Conservation (phyloP, 2,888 invertebrate genomes). For the Hymenopus coronatus region DNA sequence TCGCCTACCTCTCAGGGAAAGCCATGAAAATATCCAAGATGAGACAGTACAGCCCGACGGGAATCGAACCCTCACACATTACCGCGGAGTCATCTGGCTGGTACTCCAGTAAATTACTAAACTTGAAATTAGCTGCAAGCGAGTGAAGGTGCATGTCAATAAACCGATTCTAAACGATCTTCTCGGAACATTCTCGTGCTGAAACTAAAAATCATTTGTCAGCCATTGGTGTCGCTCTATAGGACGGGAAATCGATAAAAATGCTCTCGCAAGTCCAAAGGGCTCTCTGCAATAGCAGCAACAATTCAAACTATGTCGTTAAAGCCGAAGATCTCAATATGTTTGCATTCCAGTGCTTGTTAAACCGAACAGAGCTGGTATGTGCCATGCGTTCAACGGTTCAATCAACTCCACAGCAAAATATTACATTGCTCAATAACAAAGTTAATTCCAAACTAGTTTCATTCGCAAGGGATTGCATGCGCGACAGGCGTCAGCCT, state of each 20-base stretch:
- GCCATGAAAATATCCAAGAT: no score
- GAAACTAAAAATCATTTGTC: background rate
- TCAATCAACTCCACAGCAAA: background rate
- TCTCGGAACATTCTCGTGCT: background rate
- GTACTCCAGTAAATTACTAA: background rate
- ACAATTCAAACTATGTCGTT: background rate
- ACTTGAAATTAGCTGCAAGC: background rate
- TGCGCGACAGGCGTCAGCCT: background rate
- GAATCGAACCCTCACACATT: no score
- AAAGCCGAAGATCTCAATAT: background rate
- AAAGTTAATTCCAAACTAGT: background rate
- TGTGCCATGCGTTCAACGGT: background rate
- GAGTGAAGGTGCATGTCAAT: background rate
- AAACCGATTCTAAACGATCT: background rate
- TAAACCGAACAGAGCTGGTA: no score
- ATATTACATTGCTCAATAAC: background rate
- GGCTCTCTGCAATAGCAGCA: background rate
- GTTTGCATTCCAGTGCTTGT: background rate
- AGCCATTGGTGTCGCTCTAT: background rate
- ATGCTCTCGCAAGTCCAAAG: background rate
- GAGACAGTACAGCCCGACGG: no score
- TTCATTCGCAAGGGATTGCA: background rate
- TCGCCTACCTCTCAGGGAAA: no score
- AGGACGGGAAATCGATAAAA: background rate
- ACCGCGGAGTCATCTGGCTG: no score